A percentile compares a stretch with the other conserved stretches of the same genome.
Evolutionary conservation across 2,113 vertebrate genomes (phyloP).

Genomic region (Pantherophis guttatus): DNA sequence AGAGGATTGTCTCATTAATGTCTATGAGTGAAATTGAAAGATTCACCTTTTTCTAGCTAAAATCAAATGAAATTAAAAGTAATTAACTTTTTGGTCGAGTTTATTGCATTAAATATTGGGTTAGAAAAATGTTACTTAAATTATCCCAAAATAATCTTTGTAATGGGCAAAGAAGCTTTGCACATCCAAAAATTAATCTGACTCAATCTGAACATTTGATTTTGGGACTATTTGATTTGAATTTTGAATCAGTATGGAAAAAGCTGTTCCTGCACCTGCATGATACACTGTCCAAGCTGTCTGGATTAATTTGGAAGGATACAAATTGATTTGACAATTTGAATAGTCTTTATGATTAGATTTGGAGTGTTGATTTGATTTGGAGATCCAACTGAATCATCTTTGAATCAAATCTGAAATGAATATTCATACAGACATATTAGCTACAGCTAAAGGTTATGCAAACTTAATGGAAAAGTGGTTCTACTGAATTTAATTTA

Average conservation of each 20-base stretch:
- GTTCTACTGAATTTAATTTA: not conserved
- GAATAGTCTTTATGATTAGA: not conserved
- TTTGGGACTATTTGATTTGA: not conserved
- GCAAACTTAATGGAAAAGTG: not conserved
- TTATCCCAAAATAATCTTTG: not conserved
- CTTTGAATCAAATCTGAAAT: not conserved
- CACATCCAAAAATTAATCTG: not conserved
- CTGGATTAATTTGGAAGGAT: not conserved
- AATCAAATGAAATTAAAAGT: not conserved
- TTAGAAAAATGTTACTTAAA: not conserved
- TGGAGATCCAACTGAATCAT: not conserved
- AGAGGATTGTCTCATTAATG: not conserved
- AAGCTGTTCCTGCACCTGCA: not conserved
- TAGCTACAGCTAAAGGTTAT: not conserved
- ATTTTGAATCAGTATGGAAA: not conserved
- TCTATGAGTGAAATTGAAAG: not conserved
- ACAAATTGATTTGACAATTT: not conserved
- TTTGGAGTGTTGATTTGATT: not conserved
- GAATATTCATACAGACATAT: not conserved
- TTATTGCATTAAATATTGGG: not conserved
- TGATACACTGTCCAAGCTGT: not conserved
- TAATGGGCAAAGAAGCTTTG: not conserved
- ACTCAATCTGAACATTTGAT: not conserved
- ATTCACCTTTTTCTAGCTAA: not conserved
- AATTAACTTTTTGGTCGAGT: not conserved